Evolutionary conservation across 2,797 vertebrate species (phyloP), one percentile per base, ranked within the genome.

Genomic region (Galaxias olidus): DNA sequence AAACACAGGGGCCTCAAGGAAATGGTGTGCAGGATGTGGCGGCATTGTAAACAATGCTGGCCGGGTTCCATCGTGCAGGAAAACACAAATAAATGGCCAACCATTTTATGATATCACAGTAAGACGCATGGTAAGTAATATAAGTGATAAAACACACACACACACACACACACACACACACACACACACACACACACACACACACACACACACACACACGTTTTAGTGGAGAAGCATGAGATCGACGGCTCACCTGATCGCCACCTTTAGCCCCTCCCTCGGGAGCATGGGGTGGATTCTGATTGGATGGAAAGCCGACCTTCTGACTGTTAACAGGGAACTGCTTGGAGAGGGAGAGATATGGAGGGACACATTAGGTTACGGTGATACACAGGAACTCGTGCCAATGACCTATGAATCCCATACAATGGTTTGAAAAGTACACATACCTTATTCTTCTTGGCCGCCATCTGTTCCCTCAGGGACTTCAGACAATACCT

Each of bases 401-500:
- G 1, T 18, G 20, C 12, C 10, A 9, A 19, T 11, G 45, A 56
- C 10, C 8, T 12, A 57, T 1, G 42, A 8, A 14, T 4, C 54
- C 41, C 42, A 46, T 19, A 6, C 30, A 30, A 6, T 6, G 15
- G 19, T 17, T 15, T 52, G 50, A 52, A 10, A 62, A 75, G 65
- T 57, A 74, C 6, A 69, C 71, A 44, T 68, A 92, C 92, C 88
- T 91, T 80, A 40, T 76, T 90, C 59, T 62, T 89, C 81, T 92
- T 93, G 61, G 88, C 80, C 1, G 91, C 91, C 92, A 93, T 93
- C 68, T 93, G 90, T 77, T 93, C 91, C 66, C 92, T 86, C 65
- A 93, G 83, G 18, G 82, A 86, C 75, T 93, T 93, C 75, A 93
- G 85, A 78, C 90, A 91, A 30, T 93, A 93, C 61, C 92, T 86